phyloP scores from a whole-genome alignment of 1,140 invertebrate species.

The Ceratina japonica region DNA sequence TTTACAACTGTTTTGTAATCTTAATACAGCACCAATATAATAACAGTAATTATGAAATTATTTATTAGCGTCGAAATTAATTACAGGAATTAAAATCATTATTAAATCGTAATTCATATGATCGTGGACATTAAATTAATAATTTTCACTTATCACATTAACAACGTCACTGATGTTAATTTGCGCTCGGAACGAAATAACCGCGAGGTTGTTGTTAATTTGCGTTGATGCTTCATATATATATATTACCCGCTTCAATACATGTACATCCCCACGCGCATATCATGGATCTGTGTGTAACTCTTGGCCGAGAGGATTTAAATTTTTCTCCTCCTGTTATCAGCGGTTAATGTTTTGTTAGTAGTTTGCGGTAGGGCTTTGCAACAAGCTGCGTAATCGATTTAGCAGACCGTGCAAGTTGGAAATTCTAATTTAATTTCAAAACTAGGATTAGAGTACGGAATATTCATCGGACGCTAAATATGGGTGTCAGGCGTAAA shows the following conservation, averaged over 20 bases:
- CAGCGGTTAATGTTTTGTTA: conserved; percentile 16
- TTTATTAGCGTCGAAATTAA: too few relatives aligned
- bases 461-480: conserved; percentile 17
- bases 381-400: conserved; percentile 17
- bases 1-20: too few relatives aligned
- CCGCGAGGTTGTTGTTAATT: conserved; percentile 15
- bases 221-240: neutral
- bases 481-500: neutral
- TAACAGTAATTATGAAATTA: too few relatives aligned
- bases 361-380: conserved; percentile 9
- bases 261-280: neutral
- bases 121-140: neutral
- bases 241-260: neutral
- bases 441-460: conserved; percentile 20
- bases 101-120: too few relatives aligned
- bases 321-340: conserved; percentile 13
- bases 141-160: neutral
- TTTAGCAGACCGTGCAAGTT: conserved; percentile 4
- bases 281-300: neutral
- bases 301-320: neutral
- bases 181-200: conserved; percentile 6
- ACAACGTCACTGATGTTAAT: neutral
- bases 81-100: too few relatives aligned
- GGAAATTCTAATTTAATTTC: conserved; percentile 28
- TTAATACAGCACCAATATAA: too few relatives aligned